A percentile compares a stretch with the other conserved stretches of the same genome.
These are phyloP conservation scores for Amiota mariae DNA, from an alignment of 2,888 invertebrate genomes.

Conservation along the genomic window DNA sequence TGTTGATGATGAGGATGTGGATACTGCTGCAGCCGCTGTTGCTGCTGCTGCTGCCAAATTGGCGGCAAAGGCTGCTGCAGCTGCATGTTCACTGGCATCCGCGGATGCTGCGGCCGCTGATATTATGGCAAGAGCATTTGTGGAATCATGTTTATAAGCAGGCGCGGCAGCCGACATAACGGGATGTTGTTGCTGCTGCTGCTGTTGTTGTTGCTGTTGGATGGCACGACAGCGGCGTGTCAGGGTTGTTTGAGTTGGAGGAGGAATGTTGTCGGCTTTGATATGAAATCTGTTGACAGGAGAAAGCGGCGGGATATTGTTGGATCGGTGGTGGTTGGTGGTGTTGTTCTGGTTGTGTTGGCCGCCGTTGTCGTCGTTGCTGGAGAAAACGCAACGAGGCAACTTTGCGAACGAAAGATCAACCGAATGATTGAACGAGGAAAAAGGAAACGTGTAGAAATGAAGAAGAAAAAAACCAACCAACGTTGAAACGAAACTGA, in stretches of 20 bases:
- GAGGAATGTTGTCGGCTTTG: constrained; percentile 39
- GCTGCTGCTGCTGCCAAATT: constrained; percentile 35
- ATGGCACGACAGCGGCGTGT: constrained; percentile 1
- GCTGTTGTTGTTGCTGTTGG: not conserved
- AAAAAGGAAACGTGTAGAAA: constrained; percentile 22
- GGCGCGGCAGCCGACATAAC: constrained; percentile 24
- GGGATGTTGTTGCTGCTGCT: constrained; percentile 40
- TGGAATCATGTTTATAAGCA: constrained; percentile 13
- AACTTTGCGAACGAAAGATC: constrained; percentile 62
- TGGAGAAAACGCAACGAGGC: constrained; percentile 42
- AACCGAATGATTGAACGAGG: constrained; percentile 38
- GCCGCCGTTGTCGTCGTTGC: constrained; percentile 19
- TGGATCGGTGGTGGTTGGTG: not conserved
- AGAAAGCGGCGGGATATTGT: constrained; percentile 56
- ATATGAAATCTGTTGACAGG: constrained; percentile 60
- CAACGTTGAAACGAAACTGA: constrained; percentile 39
- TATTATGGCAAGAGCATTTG: constrained; percentile 50
- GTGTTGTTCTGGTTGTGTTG: constrained; percentile 38
- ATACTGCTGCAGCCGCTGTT: constrained; percentile 39
- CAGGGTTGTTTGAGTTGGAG: not conserved
- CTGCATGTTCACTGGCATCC: constrained; percentile 20
- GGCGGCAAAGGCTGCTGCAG: constrained; percentile 24
- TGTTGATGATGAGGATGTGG: constrained; percentile 37
- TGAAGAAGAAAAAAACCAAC: constrained; percentile 41
- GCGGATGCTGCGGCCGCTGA: constrained; percentile 35